Conservation (phyloP, 2,888 invertebrate genomes). For the Abrostola tripartita region DNA sequence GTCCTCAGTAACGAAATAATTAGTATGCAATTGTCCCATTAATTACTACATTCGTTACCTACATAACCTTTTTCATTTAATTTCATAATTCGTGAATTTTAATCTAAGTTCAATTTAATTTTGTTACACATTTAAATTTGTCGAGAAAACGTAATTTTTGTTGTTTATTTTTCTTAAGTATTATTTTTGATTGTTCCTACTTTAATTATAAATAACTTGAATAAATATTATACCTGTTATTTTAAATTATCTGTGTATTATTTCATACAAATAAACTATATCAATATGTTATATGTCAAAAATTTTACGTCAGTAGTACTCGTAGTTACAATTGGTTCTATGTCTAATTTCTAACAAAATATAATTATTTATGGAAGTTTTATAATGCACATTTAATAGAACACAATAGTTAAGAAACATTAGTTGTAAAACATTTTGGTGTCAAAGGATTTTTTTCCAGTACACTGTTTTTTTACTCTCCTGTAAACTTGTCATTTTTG, state of each 20-base stretch:
- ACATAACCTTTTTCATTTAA: constrained; percentile 1
- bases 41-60: not conserved
- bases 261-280: constrained; percentile 7
- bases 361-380: constrained; percentile 3
- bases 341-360: constrained; percentile 5
- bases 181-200: constrained; percentile 3
- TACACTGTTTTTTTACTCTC: constrained; percentile 3
- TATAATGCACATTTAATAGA: constrained; percentile 1
- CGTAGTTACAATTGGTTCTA: constrained; percentile 4
- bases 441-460: constrained; percentile 1
- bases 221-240: constrained; percentile 4
- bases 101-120: constrained; percentile 3
- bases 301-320: constrained; percentile 4
- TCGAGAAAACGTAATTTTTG: constrained; percentile 1
- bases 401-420: constrained; percentile 3
- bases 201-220: constrained; percentile 4
- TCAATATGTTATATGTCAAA: constrained; percentile 1
- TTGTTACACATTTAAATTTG: constrained; percentile 1
- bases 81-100: constrained; percentile 5
- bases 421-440: constrained; percentile 4
- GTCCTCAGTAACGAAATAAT: constrained; percentile 1
- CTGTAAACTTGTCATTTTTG: constrained; percentile 4
- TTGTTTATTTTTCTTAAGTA: not conserved
- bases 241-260: constrained; percentile 2
- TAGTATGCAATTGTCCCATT: not conserved